Evolutionary conservation across 1,140 invertebrate genomes (phyloP), one percentile per base, ranked within the genome.

Genomic region (Heliconius eleuchia): DNA sequence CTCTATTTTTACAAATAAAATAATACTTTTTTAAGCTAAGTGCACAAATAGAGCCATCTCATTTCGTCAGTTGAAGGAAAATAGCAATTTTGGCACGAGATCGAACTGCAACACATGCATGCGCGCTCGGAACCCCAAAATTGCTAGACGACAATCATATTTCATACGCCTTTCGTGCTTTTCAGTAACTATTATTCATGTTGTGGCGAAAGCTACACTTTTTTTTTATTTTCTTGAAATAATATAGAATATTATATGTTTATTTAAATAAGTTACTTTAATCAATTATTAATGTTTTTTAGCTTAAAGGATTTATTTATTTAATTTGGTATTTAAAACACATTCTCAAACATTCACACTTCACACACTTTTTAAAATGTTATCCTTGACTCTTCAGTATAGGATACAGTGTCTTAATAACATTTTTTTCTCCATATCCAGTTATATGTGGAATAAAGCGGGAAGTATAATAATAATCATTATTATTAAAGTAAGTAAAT

Each of bases 141-240:
- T 94, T 90, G 91, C 91, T 89, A 92, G 89, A 92, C 86, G 84
- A 80, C 85, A 74, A 78, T 82, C 86, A 86, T 94, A 92, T 89
- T 88, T 94, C 89, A 94, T 90, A 86, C 81, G 86, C 85, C 78
- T 87, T 89, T 88, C 84, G 82, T 86, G 82, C 86, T 85, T 87
- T 90, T 82, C 82, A 83, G 86, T 83, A 86, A 87, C 84, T 85
- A 81, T 84, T 81, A 72, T 82, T 77, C 46, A 60, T 87, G 88
- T 88, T 83, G 84, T 82, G 30, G 89, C 70, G 2, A 11, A 66
- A 66, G 19, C 30, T 5, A 23, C 0, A 66, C 8, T 0, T 8
- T 57, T 57, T 19, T 52, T 52, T 5, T 19, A 18, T 2, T 18
- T 52, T 52, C 6, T 19, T 2, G 4, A 52, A 52, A 18, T 18